These are phyloP conservation scores for Callimorpha dominula DNA, from an alignment of 2,888 invertebrate genomes.

Conservation along the genomic window DNA sequence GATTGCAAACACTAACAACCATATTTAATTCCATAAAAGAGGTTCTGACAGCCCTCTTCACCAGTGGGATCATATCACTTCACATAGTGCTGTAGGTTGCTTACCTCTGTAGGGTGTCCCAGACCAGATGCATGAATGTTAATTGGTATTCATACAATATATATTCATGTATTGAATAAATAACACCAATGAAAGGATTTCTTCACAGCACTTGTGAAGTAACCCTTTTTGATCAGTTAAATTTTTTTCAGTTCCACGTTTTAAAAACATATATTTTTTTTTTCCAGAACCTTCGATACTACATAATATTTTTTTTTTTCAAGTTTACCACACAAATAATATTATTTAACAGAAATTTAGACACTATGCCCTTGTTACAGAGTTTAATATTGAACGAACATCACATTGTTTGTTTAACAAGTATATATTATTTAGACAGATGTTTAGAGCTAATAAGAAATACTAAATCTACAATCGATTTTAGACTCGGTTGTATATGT, in stretches of 20 bases:
- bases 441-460: slow-evolving; percentile 46
- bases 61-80: too few species aligned
- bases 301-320: slow-evolving; percentile 13
- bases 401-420: slow-evolving; percentile 26
- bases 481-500: slow-evolving; percentile 41
- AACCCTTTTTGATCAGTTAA: too few species aligned
- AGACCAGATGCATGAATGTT: too few species aligned
- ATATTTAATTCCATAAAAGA: too few species aligned
- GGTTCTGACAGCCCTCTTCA: too few species aligned
- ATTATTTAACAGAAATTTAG: not conserved
- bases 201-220: not conserved
- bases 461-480: slow-evolving; percentile 52
- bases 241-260: not conserved
- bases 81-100: too few species aligned
- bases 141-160: too few species aligned
- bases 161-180: too few species aligned
- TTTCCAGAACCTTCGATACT: slow-evolving; percentile 4
- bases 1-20: too few species aligned
- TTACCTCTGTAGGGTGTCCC: too few species aligned
- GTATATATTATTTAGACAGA: slow-evolving; percentile 50
- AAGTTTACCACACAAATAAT: not conserved
- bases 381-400: slow-evolving; percentile 14
- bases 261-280: not conserved
- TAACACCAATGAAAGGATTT: not conserved
- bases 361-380: slow-evolving; percentile 6